phyloP scores from a whole-genome alignment of 2,888 invertebrate genomes.

The Agrotis exclamationis region DNA sequence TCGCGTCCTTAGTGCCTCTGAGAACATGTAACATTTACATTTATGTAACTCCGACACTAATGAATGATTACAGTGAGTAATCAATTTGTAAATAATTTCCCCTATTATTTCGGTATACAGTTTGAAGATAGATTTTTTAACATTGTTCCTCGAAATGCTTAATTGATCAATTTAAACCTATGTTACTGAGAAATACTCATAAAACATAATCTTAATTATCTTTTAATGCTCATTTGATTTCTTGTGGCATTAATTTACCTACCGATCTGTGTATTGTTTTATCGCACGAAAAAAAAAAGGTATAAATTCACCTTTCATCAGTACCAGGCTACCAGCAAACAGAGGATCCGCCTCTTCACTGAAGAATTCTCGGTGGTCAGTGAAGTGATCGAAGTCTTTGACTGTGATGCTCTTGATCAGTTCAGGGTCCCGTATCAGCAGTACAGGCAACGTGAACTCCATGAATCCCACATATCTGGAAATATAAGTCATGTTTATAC shows the following conservation, averaged over 20 bases:
- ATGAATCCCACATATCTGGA: constrained; percentile 84
- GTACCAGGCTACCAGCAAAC: constrained; percentile 78
- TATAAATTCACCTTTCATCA: constrained; percentile 79
- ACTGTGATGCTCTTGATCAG: constrained; percentile 88
- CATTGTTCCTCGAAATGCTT: too few relatives aligned
- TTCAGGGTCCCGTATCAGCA: constrained; percentile 89
- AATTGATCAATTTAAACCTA: too few relatives aligned
- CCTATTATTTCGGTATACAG: too few relatives aligned
- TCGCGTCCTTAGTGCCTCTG: too few relatives aligned
- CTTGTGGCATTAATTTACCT: neutral
- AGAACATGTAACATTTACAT: too few relatives aligned
- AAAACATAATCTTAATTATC: neutral
- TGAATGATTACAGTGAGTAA: too few relatives aligned
- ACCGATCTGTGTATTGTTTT: neutral
- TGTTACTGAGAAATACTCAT: neutral
- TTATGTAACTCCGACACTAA: too few relatives aligned
- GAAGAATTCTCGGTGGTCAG: constrained; percentile 84
- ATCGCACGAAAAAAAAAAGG: too few relatives aligned
- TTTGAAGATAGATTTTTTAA: too few relatives aligned
- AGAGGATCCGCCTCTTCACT: constrained; percentile 82
- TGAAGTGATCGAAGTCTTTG: constrained; percentile 91
- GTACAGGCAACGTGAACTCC: constrained; percentile 80
- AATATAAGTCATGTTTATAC: neutral
- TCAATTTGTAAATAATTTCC: too few relatives aligned
- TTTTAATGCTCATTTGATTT: neutral